Conservation (phyloP, 2,888 invertebrate genomes). For the Drosophila tanythrix region DNA sequence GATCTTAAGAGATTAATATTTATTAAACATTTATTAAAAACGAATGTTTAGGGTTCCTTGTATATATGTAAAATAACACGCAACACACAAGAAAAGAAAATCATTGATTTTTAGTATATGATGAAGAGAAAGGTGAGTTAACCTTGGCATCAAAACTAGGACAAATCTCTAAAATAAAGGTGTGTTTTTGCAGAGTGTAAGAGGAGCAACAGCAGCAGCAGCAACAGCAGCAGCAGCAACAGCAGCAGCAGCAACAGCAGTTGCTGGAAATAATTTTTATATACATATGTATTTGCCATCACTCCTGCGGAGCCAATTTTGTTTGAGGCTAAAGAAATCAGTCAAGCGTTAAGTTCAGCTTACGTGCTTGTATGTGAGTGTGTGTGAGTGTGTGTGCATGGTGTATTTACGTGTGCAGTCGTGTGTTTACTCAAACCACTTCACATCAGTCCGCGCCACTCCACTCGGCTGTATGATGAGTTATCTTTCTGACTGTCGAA, state of each 20-base stretch:
- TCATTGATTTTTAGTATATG: background rate
- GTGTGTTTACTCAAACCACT: slow-evolving; percentile 26
- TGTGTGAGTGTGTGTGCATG: slow-evolving; percentile 10
- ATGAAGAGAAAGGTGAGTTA: background rate
- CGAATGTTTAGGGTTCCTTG: no score
- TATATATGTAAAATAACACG: no score
- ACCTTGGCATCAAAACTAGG: background rate
- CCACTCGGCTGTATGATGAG: slow-evolving; percentile 13
- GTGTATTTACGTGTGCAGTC: slow-evolving; percentile 13
- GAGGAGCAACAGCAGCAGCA: background rate
- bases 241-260: slow-evolving; percentile 22
- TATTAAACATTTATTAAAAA: no score
- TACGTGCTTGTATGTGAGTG: slow-evolving; percentile 9
- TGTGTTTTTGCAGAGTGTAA: slow-evolving; percentile 12
- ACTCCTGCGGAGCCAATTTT: slow-evolving; percentile 56
- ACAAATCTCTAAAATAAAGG: background rate
- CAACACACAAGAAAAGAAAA: no score
- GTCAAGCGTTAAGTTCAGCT: slow-evolving; percentile 68
- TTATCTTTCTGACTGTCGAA: slow-evolving; percentile 49
- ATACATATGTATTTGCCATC: slow-evolving; percentile 10
- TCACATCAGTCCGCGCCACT: slow-evolving; percentile 4
- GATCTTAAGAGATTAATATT: no score
- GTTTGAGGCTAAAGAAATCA: slow-evolving; percentile 71
- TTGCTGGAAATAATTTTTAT: slow-evolving; percentile 56
- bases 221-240: background rate